phyloP scores from a whole-genome alignment of 2,113 vertebrate species.

The Hypanus sabinus region DNA sequence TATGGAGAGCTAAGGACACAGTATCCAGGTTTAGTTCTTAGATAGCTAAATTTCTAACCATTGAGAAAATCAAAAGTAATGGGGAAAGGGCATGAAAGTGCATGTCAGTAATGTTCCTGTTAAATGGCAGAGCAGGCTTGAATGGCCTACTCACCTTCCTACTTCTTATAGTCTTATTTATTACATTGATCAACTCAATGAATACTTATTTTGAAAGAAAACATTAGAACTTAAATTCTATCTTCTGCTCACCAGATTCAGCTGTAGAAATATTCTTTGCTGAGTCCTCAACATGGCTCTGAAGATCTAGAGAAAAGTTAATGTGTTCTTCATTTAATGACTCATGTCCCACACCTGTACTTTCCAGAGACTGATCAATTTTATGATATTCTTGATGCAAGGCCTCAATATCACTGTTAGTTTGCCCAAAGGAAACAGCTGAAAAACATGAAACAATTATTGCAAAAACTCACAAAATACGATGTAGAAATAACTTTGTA shows the following conservation, averaged over 20 bases:
- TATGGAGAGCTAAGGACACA: too few species aligned
- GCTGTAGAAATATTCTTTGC: conserved; percentile 50
- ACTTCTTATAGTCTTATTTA: not conserved
- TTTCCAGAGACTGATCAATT: conserved; percentile 58
- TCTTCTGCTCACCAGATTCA: conserved; percentile 57
- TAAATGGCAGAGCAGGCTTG: too few species aligned
- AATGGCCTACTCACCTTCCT: too few species aligned
- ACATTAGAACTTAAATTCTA: not conserved
- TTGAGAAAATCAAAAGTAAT: too few species aligned
- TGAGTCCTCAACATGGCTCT: conserved; percentile 46
- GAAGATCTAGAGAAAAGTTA: conserved; percentile 42
- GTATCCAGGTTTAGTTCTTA: too few species aligned
- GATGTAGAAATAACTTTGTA: not conserved
- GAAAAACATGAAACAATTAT: conserved; percentile 36
- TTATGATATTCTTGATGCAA: conserved; percentile 72
- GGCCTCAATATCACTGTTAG: conserved; percentile 70
- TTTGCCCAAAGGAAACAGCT: conserved; percentile 60
- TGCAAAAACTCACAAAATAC: not conserved
- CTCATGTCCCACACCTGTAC: conserved; percentile 49
- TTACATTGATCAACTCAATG: not conserved
- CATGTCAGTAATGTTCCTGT: too few species aligned
- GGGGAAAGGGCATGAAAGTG: not conserved
- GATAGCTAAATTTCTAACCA: too few species aligned
- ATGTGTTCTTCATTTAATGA: conserved; percentile 24
- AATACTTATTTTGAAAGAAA: not conserved